phyloP scores from a whole-genome alignment of 2,888 invertebrate species.

The Mamestra brassicae region DNA sequence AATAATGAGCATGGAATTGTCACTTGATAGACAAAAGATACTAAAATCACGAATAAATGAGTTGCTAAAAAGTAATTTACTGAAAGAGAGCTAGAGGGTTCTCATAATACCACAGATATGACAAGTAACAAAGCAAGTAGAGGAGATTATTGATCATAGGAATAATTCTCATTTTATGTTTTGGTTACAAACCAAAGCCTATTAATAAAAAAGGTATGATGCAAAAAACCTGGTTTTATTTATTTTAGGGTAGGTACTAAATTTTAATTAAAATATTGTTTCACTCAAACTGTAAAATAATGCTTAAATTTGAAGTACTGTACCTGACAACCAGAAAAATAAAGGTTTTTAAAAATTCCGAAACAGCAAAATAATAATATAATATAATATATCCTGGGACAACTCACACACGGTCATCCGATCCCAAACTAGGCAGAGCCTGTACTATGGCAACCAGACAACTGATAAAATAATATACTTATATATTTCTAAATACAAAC shows the following conservation, averaged over 20 bases:
- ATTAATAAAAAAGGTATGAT: not conserved
- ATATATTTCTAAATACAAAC: no score
- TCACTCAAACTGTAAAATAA: not conserved
- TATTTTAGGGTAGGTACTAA: not conserved
- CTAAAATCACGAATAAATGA: slow-evolving; percentile 30
- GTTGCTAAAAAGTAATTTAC: slow-evolving; percentile 11
- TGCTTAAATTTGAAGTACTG: no score
- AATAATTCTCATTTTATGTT: not conserved
- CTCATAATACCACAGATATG: not conserved
- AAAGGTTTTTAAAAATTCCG: no score
- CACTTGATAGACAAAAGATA: slow-evolving; percentile 16
- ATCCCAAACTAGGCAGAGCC: no score
- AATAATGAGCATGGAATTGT: slow-evolving; percentile 35
- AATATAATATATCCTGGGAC: no score
- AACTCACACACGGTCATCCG: no score
- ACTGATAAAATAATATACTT: no score
- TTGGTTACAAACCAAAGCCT: not conserved
- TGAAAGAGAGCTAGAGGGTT: not conserved
- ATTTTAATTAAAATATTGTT: not conserved
- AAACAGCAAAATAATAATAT: no score
- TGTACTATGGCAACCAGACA: no score
- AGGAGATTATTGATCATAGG: not conserved
- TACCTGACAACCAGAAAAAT: no score
- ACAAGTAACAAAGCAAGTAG: not conserved
- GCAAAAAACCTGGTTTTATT: not conserved